Evolutionary conservation across 2,888 invertebrate species (phyloP).

Genomic region (Neoascia interrupta): DNA sequence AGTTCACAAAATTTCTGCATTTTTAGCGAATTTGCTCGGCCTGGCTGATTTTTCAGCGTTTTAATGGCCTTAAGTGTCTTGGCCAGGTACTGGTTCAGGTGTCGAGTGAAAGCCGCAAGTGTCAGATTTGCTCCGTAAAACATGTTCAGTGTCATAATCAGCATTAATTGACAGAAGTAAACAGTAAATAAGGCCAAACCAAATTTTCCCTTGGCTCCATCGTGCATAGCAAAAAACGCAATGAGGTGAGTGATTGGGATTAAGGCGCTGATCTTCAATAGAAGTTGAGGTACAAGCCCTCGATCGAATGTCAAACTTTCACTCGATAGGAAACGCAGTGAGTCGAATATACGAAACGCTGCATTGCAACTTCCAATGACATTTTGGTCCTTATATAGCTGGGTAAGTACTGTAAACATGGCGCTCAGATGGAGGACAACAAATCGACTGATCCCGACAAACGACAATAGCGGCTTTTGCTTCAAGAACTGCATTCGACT

Average conservation of each 20-base stretch:
- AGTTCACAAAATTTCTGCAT: conserved; percentile 64
- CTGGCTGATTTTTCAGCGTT: neutral
- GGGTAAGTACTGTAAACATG: conserved; percentile 71
- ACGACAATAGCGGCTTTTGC: conserved; percentile 71
- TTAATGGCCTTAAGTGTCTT: conserved; percentile 59
- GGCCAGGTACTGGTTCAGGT: conserved; percentile 72
- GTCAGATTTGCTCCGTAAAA: conserved; percentile 71
- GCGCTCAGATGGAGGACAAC: conserved; percentile 70
- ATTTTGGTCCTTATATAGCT: conserved; percentile 63
- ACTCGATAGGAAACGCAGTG: neutral
- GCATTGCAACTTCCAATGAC: conserved; percentile 72
- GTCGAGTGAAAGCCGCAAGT: conserved; percentile 70
- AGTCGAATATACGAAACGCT: conserved; percentile 58
- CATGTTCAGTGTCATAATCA: conserved; percentile 72
- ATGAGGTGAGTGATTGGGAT: conserved; percentile 60
- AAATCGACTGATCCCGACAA: conserved; percentile 73
- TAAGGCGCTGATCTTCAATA: conserved; percentile 42
- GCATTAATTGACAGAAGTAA: conserved; percentile 71
- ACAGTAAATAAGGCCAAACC: conserved; percentile 70
- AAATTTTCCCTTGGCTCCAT: conserved; percentile 43
- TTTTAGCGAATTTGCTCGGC: conserved; percentile 24
- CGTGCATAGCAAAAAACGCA: conserved; percentile 59
- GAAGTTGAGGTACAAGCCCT: conserved; percentile 10
- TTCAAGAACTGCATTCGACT: conserved; percentile 71
- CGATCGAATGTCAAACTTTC: conserved; percentile 2